phyloP scores from a whole-genome alignment of 2,113 vertebrate species.

The Xenopus laevis region DNA sequence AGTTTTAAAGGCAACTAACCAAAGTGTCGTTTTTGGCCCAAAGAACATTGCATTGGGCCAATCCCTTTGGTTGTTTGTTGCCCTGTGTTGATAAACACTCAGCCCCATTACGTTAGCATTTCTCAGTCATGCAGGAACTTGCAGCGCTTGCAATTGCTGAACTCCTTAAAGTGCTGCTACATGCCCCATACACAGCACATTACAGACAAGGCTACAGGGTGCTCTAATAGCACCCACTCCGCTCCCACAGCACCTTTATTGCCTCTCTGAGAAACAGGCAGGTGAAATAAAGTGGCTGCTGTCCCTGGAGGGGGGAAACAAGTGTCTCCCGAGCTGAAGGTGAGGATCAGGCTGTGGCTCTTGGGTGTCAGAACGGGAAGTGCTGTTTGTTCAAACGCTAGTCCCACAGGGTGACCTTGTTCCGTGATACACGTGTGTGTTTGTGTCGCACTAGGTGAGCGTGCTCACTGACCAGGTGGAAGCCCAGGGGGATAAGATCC shows the following conservation, averaged over 20 bases:
- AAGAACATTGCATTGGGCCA: too few species aligned
- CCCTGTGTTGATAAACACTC: constrained; percentile 12
- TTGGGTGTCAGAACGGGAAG: constrained; percentile 6
- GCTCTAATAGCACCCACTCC: too few species aligned
- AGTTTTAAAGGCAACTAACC: too few species aligned
- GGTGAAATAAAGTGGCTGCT: too few species aligned
- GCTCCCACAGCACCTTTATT: too few species aligned
- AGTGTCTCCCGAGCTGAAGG: too few species aligned
- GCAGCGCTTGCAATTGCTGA: constrained; percentile 57
- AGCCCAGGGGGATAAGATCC: constrained; percentile 94
- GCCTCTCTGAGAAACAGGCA: too few species aligned
- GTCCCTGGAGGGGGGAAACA: too few species aligned
- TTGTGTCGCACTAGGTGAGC: constrained; percentile 77
- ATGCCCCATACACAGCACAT: constrained; percentile 57
- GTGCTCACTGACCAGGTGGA: constrained; percentile 97
- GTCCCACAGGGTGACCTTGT: neutral
- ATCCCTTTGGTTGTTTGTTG: neutral
- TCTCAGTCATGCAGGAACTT: constrained; percentile 68
- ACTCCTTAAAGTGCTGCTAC: constrained; percentile 57
- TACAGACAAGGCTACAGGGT: constrained; percentile 36
- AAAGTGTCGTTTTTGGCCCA: too few species aligned
- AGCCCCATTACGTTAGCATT: constrained; percentile 17
- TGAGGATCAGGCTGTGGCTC: too few species aligned
- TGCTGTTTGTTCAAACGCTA: neutral
- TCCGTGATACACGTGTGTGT: constrained; percentile 6